Conservation (phyloP, 2,797 vertebrate species). For the Smutsia temminckii region DNA sequence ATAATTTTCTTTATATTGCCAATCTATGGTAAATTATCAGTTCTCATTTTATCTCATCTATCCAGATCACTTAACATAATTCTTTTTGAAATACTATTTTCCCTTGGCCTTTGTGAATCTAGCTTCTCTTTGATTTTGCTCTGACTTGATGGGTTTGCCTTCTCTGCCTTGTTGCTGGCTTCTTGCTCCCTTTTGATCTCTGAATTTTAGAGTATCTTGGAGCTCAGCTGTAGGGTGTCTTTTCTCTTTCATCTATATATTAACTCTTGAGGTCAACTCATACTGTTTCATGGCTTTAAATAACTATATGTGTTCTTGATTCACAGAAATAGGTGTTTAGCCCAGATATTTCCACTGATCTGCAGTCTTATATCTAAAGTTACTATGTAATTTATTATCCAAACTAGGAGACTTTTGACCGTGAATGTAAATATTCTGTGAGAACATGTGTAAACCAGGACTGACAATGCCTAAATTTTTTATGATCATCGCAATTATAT, state of each 20-base stretch:
- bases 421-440: not conserved
- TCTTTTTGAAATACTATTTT: not conserved
- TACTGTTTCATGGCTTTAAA: not conserved
- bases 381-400: not conserved
- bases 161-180: not conserved
- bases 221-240: not conserved
- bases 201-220: not conserved
- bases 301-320: not conserved
- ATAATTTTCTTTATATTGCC: not conserved
- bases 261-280: not conserved
- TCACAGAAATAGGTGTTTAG: not conserved
- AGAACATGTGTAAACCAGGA: not conserved
- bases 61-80: not conserved
- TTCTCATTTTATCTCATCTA: not conserved
- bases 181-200: not conserved
- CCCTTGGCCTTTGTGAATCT: not conserved
- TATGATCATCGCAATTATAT: not conserved
- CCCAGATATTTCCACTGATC: not conserved
- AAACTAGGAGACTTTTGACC: not conserved
- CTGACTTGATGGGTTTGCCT: not conserved
- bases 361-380: not conserved
- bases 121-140: not conserved
- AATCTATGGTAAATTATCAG: not conserved
- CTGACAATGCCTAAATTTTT: not conserved
- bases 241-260: not conserved